phyloP scores from a whole-genome alignment of 2,888 invertebrate species.

The Gryllus longicercus region DNA sequence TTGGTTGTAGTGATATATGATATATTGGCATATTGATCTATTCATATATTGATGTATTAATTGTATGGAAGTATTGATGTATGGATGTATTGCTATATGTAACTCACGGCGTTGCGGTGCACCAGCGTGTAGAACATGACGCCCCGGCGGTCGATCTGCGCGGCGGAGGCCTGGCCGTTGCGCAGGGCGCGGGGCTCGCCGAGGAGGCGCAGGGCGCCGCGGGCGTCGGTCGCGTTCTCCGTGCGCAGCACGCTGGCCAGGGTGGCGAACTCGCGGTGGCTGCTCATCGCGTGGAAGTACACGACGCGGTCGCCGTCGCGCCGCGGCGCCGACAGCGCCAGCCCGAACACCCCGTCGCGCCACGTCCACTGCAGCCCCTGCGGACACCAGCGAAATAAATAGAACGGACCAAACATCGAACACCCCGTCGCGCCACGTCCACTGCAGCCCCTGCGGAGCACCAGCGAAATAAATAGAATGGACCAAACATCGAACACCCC shows the following conservation, averaged over 20 bases:
- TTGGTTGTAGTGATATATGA: too few relatives aligned
- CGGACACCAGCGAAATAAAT: neutral
- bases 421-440: too few relatives aligned
- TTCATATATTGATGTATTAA: too few relatives aligned
- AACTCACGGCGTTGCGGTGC: constrained; percentile 63
- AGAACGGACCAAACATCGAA: too few relatives aligned
- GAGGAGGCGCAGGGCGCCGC: constrained; percentile 43
- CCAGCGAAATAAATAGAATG: too few relatives aligned
- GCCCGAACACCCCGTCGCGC: constrained; percentile 69
- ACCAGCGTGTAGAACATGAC: constrained; percentile 75
- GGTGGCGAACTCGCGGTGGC: constrained; percentile 73
- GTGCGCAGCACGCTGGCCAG: constrained; percentile 63
- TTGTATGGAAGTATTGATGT: too few relatives aligned
- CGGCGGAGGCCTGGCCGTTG: constrained; percentile 63
- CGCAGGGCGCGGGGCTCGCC: constrained; percentile 39
- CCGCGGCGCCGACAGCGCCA: constrained; percentile 68
- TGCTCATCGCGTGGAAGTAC: constrained; percentile 79
- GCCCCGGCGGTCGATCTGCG: constrained; percentile 66
- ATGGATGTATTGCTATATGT: too few relatives aligned
- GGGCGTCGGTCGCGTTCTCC: constrained; percentile 49
- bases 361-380: constrained; percentile 47
- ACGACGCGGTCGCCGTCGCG: constrained; percentile 53
- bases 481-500: too few relatives aligned
- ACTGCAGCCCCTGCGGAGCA: too few relatives aligned
- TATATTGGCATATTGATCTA: too few relatives aligned